A percentile compares a stretch with the other conserved stretches of the same genome.
phyloP scores from a whole-genome alignment of 2,113 vertebrate genomes.

The Toxotes chatareus region DNA sequence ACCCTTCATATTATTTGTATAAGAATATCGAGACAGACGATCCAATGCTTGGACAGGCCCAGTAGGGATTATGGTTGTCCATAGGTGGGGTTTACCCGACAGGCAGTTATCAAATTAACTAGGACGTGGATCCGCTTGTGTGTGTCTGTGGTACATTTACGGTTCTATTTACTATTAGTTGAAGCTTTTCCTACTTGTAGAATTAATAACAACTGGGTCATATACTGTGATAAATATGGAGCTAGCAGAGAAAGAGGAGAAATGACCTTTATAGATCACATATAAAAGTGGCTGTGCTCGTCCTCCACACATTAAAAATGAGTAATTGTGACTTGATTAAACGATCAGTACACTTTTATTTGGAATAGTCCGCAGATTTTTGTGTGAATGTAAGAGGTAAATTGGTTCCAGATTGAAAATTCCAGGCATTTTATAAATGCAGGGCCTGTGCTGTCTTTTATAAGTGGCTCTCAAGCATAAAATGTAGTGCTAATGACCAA shows the following conservation, averaged over 20 bases:
- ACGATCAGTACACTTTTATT: conserved; percentile 29
- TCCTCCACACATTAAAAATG: conserved; percentile 5
- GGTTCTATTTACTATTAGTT: too few species aligned
- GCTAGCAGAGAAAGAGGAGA: background rate
- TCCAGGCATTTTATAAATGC: conserved; percentile 14
- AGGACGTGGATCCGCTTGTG: too few species aligned
- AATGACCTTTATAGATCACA: background rate
- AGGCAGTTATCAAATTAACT: too few species aligned
- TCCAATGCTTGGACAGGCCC: too few species aligned
- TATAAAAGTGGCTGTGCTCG: background rate
- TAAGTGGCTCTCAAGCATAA: conserved; percentile 42
- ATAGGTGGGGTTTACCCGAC: background rate
- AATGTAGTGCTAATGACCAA: conserved; percentile 32
- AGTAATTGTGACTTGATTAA: conserved; percentile 14
- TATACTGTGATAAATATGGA: background rate
- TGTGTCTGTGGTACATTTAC: too few species aligned
- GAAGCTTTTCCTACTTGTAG: too few species aligned
- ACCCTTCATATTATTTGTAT: too few species aligned
- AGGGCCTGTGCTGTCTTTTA: conserved; percentile 29
- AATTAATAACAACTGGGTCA: background rate
- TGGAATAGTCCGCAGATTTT: conserved; percentile 13
- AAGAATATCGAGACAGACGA: too few species aligned
- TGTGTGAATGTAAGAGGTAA: conserved; percentile 10
- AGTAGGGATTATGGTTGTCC: background rate
- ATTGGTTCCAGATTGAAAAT: conserved; percentile 35